Conservation (phyloP, 2,888 invertebrate species). For the Noctua pronuba region DNA sequence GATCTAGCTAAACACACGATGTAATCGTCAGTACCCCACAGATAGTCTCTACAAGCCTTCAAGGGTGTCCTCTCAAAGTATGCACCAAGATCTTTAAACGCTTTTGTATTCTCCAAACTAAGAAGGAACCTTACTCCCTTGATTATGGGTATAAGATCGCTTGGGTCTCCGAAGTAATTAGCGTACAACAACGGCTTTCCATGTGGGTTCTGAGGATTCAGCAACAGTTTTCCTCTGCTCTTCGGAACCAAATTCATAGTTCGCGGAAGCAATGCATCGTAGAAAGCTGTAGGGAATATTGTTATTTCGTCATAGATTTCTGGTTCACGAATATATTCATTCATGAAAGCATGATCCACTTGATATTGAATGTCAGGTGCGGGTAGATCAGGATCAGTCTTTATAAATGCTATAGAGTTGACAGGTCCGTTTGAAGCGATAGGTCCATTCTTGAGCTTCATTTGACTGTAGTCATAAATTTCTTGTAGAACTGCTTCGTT, state of each 20-base stretch:
- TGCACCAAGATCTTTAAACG: conserved; percentile 90
- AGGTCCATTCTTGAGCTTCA: conserved; percentile 83
- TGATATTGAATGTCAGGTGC: conserved; percentile 92
- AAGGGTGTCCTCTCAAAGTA: conserved; percentile 88
- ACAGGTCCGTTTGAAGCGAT: conserved; percentile 89
- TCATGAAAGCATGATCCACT: conserved; percentile 86
- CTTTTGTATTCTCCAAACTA: conserved; percentile 89
- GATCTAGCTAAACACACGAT: conserved; percentile 91
- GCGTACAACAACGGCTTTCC: conserved; percentile 93
- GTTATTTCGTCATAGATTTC: conserved; percentile 67
- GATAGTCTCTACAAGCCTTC: conserved; percentile 89
- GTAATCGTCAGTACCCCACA: conserved; percentile 91
- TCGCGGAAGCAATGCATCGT: conserved; percentile 90
- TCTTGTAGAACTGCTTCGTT: conserved; percentile 81
- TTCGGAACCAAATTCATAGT: conserved; percentile 91
- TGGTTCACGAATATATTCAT: conserved; percentile 90
- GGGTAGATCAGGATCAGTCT: conserved; percentile 83
- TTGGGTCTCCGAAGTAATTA: conserved; percentile 90
- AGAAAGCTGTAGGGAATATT: conserved; percentile 90
- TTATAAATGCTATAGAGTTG: conserved; percentile 90
- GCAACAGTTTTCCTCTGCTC: conserved; percentile 90
- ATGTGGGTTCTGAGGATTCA: conserved; percentile 92
- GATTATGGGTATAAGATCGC: conserved; percentile 91
- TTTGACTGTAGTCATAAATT: conserved; percentile 78
- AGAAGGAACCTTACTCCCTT: conserved; percentile 91